These are phyloP conservation scores for pig (Sus scrofa) DNA, from an alignment of 2,113 vertebrate genomes.

Conservation along the genomic window T2T-Sscrofa CM000827.6:74698001-74698500, in stretches of 20 bases:
- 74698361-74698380: not conserved
- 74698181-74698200: slow-evolving; percentile 52
- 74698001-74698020: not conserved
- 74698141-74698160: slow-evolving; percentile 48
- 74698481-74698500: not conserved
- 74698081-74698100: slow-evolving; percentile 55
- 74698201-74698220: slow-evolving; percentile 38
- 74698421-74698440: not conserved
- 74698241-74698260: not conserved
- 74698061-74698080: not conserved
- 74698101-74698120: slow-evolving; percentile 1
- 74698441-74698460: not conserved
- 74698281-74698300: slow-evolving; percentile 67
- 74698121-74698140: not conserved
- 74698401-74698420: not conserved
- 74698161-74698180: slow-evolving; percentile 61
- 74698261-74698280: slow-evolving; percentile 34
- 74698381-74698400: not conserved
- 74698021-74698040: not conserved
- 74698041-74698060: not conserved
- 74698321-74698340: not conserved
- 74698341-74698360: not conserved
- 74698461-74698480: not conserved
- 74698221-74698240: slow-evolving; percentile 47
- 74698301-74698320: not conserved